Evolutionary conservation across 2,888 invertebrate genomes (phyloP), one percentile per base, ranked within the genome.

Genomic region (Dasysyrphus albostriatus): DNA sequence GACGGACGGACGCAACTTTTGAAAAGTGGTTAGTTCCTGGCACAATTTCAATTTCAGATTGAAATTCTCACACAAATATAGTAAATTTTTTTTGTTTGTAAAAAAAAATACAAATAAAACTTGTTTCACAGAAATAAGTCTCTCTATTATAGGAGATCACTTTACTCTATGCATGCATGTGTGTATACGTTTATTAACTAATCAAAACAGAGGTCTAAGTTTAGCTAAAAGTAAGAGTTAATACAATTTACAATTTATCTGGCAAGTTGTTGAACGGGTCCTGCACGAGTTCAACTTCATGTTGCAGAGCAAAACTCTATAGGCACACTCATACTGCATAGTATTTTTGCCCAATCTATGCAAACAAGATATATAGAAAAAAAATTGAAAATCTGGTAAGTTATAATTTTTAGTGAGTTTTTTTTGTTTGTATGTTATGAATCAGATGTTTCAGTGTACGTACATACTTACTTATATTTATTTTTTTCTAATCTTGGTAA

Each of bases 11-110:
- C 6, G 51, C 10, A 6, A 24, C 12, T 5, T 54, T 73, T 56
- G 65, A 81, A 84, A 84, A 84, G 76, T 84, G 84, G 84, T 59
- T 67, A 85, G 84, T 82, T 85, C 76, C 84, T 85, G 84, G 84
- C 84, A 85, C 82, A 85, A 77, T 82, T 85, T 77, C 84, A 85
- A 82, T 69, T 82, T 61, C 34, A 59, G 39, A 54, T 54, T 67
- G 56, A 65, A 49, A 72, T 56, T 51, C 84, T 65, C 39, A 49
- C 19, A 42, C 32, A 24, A 32, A 5, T 9, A 47, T 16, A 37
- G 2, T 49, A 19, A 19, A 19, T 63, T 24, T 8, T 19, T 32
- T 37, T 67, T 6, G 16, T 47, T 44, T n/a, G 5, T 7, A 44
- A n/a, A n/a, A 39, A 44, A 44, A 16, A 49, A 0, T n/a, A 19